These are phyloP conservation scores for Brenthis daphne DNA, from an alignment of 2,888 invertebrate species.

Conservation along the genomic window DNA sequence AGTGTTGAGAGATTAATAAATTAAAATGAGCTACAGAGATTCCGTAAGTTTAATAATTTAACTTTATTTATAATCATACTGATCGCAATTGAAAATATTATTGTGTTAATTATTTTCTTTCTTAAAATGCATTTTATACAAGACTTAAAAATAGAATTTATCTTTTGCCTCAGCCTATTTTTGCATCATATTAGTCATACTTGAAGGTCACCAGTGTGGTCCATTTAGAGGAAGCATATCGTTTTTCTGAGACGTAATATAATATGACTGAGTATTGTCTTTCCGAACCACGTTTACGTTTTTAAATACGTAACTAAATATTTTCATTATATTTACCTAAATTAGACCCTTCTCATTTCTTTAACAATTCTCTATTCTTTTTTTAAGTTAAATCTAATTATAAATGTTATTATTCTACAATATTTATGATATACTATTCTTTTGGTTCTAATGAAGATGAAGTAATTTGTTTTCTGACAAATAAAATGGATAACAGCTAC, in stretches of 20 bases:
- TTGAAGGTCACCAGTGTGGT: conserved; percentile 59
- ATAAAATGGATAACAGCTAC: too few relatives aligned
- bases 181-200: conserved; percentile 57
- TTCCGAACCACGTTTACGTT: neutral
- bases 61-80: conserved; percentile 8
- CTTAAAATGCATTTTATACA: neutral
- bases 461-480: too few relatives aligned
- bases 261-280: conserved; percentile 22
- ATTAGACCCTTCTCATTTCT: too few relatives aligned
- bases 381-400: too few relatives aligned
- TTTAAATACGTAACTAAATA: neutral
- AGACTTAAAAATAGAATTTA: conserved; percentile 47
- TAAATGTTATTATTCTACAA: too few relatives aligned
- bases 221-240: conserved; percentile 53
- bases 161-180: conserved; percentile 58
- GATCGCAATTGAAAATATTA: conserved; percentile 4
- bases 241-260: conserved; percentile 51
- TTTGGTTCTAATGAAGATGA: too few relatives aligned
- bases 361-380: too few relatives aligned
- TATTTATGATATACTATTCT: too few relatives aligned
- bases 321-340: too few relatives aligned
- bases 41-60: conserved; percentile 57
- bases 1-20: neutral
- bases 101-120: conserved; percentile 5
- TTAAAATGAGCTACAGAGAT: conserved; percentile 70